Conservation (phyloP, 2,797 vertebrate species). For the Protonibea diacanthus region DNA sequence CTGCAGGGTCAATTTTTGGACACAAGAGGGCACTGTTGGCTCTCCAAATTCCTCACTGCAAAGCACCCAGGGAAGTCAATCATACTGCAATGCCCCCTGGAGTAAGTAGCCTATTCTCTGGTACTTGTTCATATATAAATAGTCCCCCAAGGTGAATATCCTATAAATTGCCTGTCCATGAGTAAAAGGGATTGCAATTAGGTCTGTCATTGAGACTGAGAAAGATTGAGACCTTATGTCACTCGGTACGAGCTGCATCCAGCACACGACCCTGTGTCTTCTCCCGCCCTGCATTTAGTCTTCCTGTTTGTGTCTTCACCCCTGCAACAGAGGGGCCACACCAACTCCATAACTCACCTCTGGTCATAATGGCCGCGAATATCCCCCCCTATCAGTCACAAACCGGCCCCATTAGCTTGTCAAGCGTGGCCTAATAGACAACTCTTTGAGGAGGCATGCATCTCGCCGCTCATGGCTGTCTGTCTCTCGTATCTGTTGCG, state of each 20-base stretch:
- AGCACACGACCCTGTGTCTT: constrained; percentile 46
- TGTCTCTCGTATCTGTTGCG: constrained; percentile 48
- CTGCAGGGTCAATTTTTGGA: neutral
- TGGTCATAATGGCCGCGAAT: constrained; percentile 37
- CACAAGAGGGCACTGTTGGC: constrained; percentile 76
- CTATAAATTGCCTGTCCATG: constrained; percentile 66
- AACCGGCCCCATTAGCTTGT: constrained; percentile 58
- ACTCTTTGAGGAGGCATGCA: constrained; percentile 41
- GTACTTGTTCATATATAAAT: constrained; percentile 75
- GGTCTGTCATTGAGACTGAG: constrained; percentile 58
- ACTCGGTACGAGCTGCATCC: neutral
- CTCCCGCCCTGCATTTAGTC: constrained; percentile 35
- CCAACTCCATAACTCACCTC: constrained; percentile 60
- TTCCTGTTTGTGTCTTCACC: constrained; percentile 52
- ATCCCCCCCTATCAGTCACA: constrained; percentile 44
- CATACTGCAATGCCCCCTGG: constrained; percentile 63
- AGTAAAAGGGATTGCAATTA: constrained; percentile 68
- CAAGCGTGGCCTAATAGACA: constrained; percentile 22
- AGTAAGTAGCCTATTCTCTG: constrained; percentile 64
- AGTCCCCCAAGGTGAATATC: constrained; percentile 75
- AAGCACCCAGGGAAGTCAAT: constrained; percentile 48
- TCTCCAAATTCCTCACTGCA: constrained; percentile 28
- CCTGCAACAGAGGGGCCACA: constrained; percentile 37
- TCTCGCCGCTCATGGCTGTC: constrained; percentile 55
- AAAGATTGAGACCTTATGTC: constrained; percentile 55